Evolutionary conservation across 2,113 vertebrate species (phyloP), one percentile per base, ranked within the genome.

Genomic region (Mustela lutreola): DNA sequence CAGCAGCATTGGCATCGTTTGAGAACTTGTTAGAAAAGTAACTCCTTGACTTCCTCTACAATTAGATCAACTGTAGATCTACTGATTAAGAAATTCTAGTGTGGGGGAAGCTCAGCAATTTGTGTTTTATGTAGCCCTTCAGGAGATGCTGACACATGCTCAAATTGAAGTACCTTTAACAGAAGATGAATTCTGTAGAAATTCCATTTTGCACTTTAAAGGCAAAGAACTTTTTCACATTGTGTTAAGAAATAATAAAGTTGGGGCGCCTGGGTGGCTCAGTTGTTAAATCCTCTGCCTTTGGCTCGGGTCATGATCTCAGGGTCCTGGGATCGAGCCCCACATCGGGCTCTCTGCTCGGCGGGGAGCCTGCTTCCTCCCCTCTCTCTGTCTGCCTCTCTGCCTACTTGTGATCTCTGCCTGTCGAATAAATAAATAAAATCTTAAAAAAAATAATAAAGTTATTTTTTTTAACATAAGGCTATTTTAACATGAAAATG

Each of bases 241-340:
- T 89, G 22, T 79, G 56, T 95, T 93, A 36, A 81, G 53, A 95
- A 93, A 63, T 91, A 92, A 92, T 50, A 14, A 53, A 53, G 53
- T 18, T 56, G 39, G 39, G 39, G 39, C 39, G 39, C 39, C 39
- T 39, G 39, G 39, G 39, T 39, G 39, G 39, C 39, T 39, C 39
- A 39, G 39, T 39, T 3, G 39, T 39, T 39, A 39, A 39, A 39
- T 39, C 39, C 39, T 39, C 39, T 39, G 39, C 39, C 39, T 39
- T 39, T 3, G 39, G 39, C 39, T 39, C 39, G 3, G 39, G 39
- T 39, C 39, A 39, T 39, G 39, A 39, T 39, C 39, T 39, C 39
- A 39, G 39, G 39, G 3, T 39, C 39, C 39, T 39, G 39, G 39
- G 39, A 39, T 39, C 39, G 39, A 39, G 39, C 39, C 39, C 39